Conservation (phyloP, 2,888 invertebrate genomes). For the Cerceris ruficornis region DNA sequence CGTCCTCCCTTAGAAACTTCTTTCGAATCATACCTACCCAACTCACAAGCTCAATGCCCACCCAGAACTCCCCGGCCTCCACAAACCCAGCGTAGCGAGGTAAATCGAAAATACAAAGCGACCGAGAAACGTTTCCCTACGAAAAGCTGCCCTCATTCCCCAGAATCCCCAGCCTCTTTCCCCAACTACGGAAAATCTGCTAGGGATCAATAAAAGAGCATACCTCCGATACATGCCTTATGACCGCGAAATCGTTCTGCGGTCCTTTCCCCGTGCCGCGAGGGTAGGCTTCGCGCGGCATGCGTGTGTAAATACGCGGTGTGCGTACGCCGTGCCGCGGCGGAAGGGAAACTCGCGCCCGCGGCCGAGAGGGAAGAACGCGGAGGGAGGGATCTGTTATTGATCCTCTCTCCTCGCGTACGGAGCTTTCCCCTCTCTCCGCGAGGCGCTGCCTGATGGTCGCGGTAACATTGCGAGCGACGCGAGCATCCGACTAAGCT, state of each 20-base stretch:
- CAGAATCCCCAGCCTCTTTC: not conserved
- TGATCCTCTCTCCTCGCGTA: conserved; percentile 67
- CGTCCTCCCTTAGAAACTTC: too few species aligned
- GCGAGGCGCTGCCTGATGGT: not conserved
- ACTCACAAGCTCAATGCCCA: too few species aligned
- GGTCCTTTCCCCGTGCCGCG: not conserved
- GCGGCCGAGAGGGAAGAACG: conserved; percentile 32
- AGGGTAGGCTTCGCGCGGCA: conserved; percentile 23
- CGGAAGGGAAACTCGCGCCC: conserved; percentile 22
- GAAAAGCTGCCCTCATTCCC: not conserved
- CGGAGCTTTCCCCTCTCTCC: conserved; percentile 44
- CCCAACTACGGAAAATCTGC: conserved; percentile 33
- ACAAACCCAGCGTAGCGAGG: not conserved
- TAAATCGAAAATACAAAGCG: not conserved
- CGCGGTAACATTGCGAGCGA: not conserved
- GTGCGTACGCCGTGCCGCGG: conserved; percentile 43
- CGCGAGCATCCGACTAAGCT: not conserved
- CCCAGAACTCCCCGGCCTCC: too few species aligned
- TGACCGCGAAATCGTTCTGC: conserved; percentile 47
- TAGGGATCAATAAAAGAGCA: conserved; percentile 46
- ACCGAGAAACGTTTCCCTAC: not conserved
- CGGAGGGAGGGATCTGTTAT: conserved; percentile 70
- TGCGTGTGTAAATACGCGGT: conserved; percentile 49
- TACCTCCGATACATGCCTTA: conserved; percentile 31
- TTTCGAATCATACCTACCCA: too few species aligned